These are phyloP conservation scores for Microtus montanus DNA, from an alignment of 2,113 vertebrate genomes.

Conservation along the genomic window DNA sequence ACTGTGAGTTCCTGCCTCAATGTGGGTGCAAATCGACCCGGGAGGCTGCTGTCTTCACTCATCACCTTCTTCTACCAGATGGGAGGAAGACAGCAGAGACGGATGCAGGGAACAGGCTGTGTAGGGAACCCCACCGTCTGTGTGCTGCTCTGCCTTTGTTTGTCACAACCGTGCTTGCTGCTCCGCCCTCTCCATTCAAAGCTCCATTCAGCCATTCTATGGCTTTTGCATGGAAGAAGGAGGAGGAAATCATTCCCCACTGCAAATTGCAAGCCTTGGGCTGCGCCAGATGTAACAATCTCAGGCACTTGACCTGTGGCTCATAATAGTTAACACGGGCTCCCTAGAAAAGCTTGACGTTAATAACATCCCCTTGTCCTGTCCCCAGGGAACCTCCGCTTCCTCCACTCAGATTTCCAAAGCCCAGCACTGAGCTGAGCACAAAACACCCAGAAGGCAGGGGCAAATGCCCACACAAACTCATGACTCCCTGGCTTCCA, in stretches of 20 bases:
- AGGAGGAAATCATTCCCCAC: neutral
- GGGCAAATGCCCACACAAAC: accelerated
- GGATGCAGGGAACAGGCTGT: neutral
- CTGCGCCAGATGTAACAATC: constrained; percentile 57
- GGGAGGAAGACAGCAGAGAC: neutral
- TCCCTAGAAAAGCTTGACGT: constrained; percentile 59
- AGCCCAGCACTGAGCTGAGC: neutral
- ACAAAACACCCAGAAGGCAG: neutral
- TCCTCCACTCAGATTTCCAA: constrained; percentile 56
- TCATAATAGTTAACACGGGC: constrained; percentile 60
- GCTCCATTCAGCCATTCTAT: neutral
- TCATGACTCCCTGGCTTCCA: neutral
- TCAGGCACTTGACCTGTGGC: constrained; percentile 54
- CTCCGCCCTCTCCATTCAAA: neutral
- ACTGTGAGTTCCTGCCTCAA: neutral
- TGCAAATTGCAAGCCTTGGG: neutral
- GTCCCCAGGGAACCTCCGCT: constrained; percentile 12
- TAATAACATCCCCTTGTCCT: constrained; percentile 57
- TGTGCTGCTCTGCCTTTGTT: neutral
- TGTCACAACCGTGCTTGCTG: neutral
- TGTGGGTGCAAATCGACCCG: accelerated
- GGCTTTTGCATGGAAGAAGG: neutral
- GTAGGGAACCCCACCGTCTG: neutral
- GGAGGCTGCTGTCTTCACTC: too few species aligned
- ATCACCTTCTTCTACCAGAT: neutral